Percentiles rank a stretch among this genome's conserved stretches.
Evolutionary conservation across 2,888 invertebrate species (phyloP).

Genomic region (Boloria euphrosyne): DNA sequence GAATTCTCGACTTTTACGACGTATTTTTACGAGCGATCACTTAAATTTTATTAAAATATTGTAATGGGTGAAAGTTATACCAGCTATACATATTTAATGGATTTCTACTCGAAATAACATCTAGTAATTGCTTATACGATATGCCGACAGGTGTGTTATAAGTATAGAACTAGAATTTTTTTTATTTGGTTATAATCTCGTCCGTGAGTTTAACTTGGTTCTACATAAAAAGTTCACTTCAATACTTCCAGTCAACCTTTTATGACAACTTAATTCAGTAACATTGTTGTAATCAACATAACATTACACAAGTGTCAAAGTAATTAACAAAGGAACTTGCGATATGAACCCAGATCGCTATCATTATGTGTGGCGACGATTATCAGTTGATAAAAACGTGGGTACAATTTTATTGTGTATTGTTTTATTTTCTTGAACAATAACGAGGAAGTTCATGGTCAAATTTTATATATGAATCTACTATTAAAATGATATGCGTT

Average conservation of each 20-base stretch:
- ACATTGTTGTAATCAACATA: background rate
- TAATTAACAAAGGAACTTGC: conserved; percentile 21
- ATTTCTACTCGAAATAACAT: background rate
- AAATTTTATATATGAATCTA: conserved; percentile 25
- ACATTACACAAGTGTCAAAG: background rate
- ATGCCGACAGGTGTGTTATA: too few relatives aligned
- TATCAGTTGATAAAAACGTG: conserved; percentile 49
- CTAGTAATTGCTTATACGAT: background rate
- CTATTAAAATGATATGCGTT: background rate
- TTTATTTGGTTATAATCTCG: too few relatives aligned
- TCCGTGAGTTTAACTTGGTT: too few relatives aligned
- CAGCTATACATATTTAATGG: background rate
- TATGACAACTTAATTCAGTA: too few relatives aligned
- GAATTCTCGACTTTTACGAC: too few relatives aligned
- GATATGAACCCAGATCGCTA: conserved; percentile 36
- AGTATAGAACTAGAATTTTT: too few relatives aligned
- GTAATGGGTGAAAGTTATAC: conserved; percentile 1
- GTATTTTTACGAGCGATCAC: too few relatives aligned
- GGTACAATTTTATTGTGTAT: conserved; percentile 46
- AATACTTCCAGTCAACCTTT: too few relatives aligned
- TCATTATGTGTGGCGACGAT: conserved; percentile 34
- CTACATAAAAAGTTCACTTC: too few relatives aligned
- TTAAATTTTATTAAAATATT: background rate
- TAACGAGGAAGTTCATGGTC: conserved; percentile 45
- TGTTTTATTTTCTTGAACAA: conserved; percentile 35